Evolutionary conservation across 2,797 vertebrate species (phyloP), one percentile per base, ranked within the genome.

Genomic region (Darevskia mixta): DNA sequence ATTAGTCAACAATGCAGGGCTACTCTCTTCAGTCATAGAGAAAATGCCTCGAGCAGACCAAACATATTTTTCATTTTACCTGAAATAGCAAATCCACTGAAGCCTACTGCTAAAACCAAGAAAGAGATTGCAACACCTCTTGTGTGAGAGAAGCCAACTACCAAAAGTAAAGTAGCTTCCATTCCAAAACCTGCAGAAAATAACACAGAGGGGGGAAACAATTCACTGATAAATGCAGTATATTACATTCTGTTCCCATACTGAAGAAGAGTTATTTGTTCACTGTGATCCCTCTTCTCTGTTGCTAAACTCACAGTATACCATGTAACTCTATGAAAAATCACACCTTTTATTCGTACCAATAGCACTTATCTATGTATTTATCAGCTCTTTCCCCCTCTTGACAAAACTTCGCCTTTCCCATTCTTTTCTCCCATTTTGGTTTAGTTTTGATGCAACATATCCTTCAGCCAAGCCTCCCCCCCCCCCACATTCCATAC

Each of bases 81-180:
- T 97, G 99, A 99, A 97, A 99, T 99, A 89, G 99, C 99, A 93
- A 99, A 99, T 93, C 99, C 99, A 77, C 99, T 99, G 94, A 99
- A 99, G 85, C 99, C 99, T 27, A 99, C 99, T 78, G 99, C 99
- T 90, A 99, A 96, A 78, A 99, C 98, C 23, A 99, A 96, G 94
- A 99, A 99, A 87, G 98, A 98, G 95, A 99, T 99, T 80, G 99
- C 98, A 72, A 99, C 97, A 0, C 96, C 98, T 93, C 98, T 98
- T 69, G 98, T 99, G 91, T 99, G 99, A 90, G 99, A 99, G 95
- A 98, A 99, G 66, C 98, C 99, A n/a, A 99, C 99, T 82, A 99
- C 98, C 92, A 99, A 95, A 90, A 99, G 97, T 88, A 99, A 96
- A 2, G 99, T 99, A 25, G 99, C 99, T 92, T 99, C 99, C 99